Conservation (phyloP, 2,888 invertebrate species). For the Caenorhabditis sp. region DNA sequence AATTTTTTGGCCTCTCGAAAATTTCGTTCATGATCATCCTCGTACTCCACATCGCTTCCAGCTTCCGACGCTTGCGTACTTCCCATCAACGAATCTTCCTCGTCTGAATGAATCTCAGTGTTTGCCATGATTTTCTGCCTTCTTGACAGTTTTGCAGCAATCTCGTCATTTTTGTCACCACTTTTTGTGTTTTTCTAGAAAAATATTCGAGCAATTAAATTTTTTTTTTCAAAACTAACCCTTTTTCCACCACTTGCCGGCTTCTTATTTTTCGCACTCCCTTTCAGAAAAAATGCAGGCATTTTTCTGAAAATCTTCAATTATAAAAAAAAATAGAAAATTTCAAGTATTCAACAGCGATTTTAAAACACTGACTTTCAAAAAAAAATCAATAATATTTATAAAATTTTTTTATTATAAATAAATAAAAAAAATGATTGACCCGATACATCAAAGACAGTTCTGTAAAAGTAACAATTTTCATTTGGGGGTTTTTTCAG, state of each 20-base stretch:
- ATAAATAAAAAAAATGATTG: neutral
- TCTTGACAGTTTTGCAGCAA: constrained; percentile 40
- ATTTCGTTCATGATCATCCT: constrained; percentile 58
- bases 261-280: constrained; percentile 3
- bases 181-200: constrained; percentile 28
- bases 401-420: constrained; percentile 6
- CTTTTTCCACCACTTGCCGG: constrained; percentile 13
- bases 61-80: constrained; percentile 30
- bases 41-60: constrained; percentile 57
- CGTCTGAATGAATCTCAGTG: constrained; percentile 49
- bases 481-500: neutral
- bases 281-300: constrained; percentile 48
- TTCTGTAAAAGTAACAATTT: constrained; percentile 1
- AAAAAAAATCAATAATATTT: no score
- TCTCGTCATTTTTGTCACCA: constrained; percentile 30
- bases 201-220: neutral
- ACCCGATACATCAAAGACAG: neutral
- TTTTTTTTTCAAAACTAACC: constrained; percentile 11
- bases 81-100: constrained; percentile 47
- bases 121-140: constrained; percentile 42
- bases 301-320: constrained; percentile 23
- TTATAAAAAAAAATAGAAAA: constrained; percentile 5
- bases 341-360: neutral
- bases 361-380: no score
- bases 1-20: constrained; percentile 61